Conservation (phyloP, 2,113 vertebrate genomes). For the Saccopteryx bilineata region DNA sequence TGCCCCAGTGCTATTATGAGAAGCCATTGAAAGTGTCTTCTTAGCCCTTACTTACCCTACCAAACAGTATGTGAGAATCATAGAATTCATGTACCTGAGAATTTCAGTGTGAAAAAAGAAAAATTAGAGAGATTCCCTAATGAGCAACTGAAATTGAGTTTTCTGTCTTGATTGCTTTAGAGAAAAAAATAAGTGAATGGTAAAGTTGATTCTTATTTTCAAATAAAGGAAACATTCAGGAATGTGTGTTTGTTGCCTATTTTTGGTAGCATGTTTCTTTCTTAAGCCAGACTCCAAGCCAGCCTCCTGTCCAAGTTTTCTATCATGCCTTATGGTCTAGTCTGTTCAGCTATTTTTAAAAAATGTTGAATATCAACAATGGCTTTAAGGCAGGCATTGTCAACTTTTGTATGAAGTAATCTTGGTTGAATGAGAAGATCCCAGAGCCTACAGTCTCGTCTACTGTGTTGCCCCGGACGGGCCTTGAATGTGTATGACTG, state of each 20-base stretch:
- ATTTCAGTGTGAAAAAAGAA: conserved; percentile 50
- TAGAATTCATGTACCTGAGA: not conserved
- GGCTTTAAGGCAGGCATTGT: conserved; percentile 98
- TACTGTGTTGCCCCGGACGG: conserved; percentile 83
- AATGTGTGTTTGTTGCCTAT: conserved; percentile 69
- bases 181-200: conserved; percentile 63
- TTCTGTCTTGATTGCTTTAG: conserved; percentile 67
- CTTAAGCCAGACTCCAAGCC: conserved; percentile 93
- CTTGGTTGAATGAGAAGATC: conserved; percentile 98
- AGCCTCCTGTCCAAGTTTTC: conserved; percentile 97
- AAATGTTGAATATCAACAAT: conserved; percentile 99
- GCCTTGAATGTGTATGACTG: conserved; percentile 91
- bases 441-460: conserved; percentile 88
- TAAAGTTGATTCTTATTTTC: conserved; percentile 72
- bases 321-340: conserved; percentile 97
- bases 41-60: not conserved
- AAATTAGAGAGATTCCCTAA: conserved; percentile 40
- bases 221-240: conserved; percentile 79
- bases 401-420: conserved; percentile 99
- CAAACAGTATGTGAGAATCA: conserved; percentile 27
- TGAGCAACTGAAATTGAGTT: not conserved
- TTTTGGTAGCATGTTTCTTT: conserved; percentile 84
- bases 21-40: conserved; percentile 30
- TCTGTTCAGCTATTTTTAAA: conserved; percentile 98
- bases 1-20: not conserved